These are phyloP conservation scores for Atta cephalotes DNA, from an alignment of 1,140 invertebrate species.

Conservation along the genomic window DNA sequence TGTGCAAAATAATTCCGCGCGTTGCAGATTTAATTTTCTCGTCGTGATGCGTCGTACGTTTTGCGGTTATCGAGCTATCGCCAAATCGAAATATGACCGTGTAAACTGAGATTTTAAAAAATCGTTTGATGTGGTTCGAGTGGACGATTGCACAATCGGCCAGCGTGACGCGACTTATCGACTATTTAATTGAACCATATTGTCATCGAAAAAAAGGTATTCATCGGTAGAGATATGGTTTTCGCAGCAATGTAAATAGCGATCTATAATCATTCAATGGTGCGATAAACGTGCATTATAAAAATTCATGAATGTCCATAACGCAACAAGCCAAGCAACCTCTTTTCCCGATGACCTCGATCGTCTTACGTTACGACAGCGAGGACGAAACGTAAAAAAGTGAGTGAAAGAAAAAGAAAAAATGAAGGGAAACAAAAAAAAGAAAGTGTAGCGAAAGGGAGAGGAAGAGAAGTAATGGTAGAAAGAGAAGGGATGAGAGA, in stretches of 20 bases:
- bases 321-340: conserved; percentile 19
- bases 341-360: conserved; percentile 67
- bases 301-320: conserved; percentile 41
- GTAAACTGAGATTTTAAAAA: conserved; percentile 41
- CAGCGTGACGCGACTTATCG: neutral
- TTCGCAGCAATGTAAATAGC: neutral
- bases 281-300: conserved; percentile 13
- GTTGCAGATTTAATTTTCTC: conserved; percentile 25
- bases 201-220: neutral
- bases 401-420: neutral
- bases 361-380: conserved; percentile 44
- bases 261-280: neutral
- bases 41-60: neutral
- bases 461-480: neutral
- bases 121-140: conserved; percentile 29
- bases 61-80: conserved; percentile 23
- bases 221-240: neutral
- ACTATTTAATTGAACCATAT: conserved; percentile 11
- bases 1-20: conserved; percentile 25
- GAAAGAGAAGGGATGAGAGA: neutral
- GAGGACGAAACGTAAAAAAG: conserved; percentile 12
- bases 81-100: conserved; percentile 31
- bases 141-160: conserved; percentile 26
- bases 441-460: neutral
- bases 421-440: neutral